Base-by-base conservation (phyloP, 2,888 invertebrate species). In the Meteorus cinctellus region DNA sequence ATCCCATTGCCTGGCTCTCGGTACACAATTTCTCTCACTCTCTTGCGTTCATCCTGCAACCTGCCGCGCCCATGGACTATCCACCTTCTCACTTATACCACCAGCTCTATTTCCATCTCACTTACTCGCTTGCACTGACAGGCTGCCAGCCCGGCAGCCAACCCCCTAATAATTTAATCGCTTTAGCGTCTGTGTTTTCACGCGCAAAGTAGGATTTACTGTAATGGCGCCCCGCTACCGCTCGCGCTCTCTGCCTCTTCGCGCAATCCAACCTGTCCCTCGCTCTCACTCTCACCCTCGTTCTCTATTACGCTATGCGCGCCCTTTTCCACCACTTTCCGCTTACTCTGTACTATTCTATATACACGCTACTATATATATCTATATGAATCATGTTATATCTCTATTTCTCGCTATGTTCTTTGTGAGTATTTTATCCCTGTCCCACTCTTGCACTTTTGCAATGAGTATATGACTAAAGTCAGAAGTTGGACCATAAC, bases 201-300 rank as follows among this genome's bases (percentile, higher is more conserved):
- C 82, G 82, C 82, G 82, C 82, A 82, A 82, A 82, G 82, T 82
- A 82, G 82, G 82, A 82, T 82, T 82, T 82, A 82, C 82, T 82
- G 82, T 82, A 82, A 82, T 82, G 82, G 82, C 80, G 80, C 82
- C 79, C 78, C 79, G 79, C 80, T 78, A 78, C 41, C 41, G 41
- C 41, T 5, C 41, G 16, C n/a, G 12, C 59, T 36, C 55, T 24
- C 70, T 24, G 24, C 29, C 62, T 75, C 70, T 68, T 41, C 68
- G 62, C 72, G 71, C 74, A 72, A 66, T 76, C 71, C 77, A 66
- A 72, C 45, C 77, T 62, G 70, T 72, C 71, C 48, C 78, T 69
- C 66, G 36, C 59, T 24, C 62, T 62, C 60, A 34, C 77, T 48
- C 69, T 69, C 80, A 36, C 65, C 19, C 77, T 60, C 78, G 67